Percentiles rank a stretch among this genome's conserved stretches.
Conservation (phyloP, 2,888 invertebrate genomes). For the Rhaphigaster nebulosa region DNA sequence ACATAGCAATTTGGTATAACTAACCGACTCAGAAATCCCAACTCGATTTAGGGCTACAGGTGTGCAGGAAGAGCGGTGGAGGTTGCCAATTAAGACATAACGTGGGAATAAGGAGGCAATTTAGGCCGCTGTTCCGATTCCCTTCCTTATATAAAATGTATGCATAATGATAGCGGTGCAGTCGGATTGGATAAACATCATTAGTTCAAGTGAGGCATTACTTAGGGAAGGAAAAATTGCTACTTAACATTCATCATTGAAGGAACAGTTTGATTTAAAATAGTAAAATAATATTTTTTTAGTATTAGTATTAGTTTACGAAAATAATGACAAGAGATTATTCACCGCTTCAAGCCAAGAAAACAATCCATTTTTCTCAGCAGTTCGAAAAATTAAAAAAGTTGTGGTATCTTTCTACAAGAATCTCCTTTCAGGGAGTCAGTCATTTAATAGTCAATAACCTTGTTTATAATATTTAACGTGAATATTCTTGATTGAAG, state of each 20-base stretch:
- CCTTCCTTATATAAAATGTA: neutral
- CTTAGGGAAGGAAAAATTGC: neutral
- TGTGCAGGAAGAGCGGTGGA: neutral
- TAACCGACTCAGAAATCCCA: slow-evolving; percentile 9
- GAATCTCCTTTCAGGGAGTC: no score
- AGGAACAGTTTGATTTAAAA: no score
- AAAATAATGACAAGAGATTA: no score
- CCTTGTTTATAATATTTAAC: no score
- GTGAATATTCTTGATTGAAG: no score
- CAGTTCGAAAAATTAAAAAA: no score
- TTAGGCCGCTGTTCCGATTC: neutral
- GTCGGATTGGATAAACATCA: neutral
- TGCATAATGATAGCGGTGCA: neutral
- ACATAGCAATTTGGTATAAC: slow-evolving; percentile 35
- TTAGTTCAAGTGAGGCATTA: neutral
- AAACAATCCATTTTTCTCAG: no score
- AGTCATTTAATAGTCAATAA: no score
- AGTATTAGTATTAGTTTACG: no score
- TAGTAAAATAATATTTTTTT: no score
- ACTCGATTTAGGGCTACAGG: neutral
- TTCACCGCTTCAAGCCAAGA: neutral
- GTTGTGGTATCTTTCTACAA: no score
- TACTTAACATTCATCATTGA: no score
- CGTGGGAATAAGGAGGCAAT: slow-evolving; percentile 1
- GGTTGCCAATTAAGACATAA: slow-evolving; percentile 32